Base-by-base conservation (phyloP, 1,140 invertebrate genomes). In the Temnothorax nylanderi region DNA sequence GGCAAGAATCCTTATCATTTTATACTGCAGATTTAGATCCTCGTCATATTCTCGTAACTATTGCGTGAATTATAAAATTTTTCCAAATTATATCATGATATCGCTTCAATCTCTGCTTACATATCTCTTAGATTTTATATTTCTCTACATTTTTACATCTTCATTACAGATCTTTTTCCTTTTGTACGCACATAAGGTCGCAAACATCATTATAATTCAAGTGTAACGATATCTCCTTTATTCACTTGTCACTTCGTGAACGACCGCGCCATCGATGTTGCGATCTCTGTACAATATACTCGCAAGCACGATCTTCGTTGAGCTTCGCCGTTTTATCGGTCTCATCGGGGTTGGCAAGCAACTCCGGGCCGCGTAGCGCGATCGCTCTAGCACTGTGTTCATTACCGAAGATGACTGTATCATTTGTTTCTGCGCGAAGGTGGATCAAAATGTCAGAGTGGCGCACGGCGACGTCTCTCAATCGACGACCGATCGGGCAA, bases 371-470 rank as follows among this genome's bases (percentile, higher is more conserved):
- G 32, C 64, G 60, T 78, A 65, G 47, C 60, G 18, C 74, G 18
- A 76, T 49, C 58, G 41, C 44, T 76, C 81, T 78, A 85, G 74
- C 37, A 56, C 60, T 65, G 74, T 78, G 87, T 65, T 86, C 85
- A 88, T 88, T 88, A 87, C 47, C 85, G 64, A 71, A 78, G 65
- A 87, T 88, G 87, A 88, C 87, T 85, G 74, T 85, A 89, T 88
- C 75, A 47, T 80, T 87, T 69, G 85, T 77, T 71, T 47, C 54
- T 65, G 26, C 64, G 77, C 58, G 32, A 77, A 41, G 60, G 21
- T 54, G 47, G 13, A 76, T 64, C 81, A 51, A 77, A 78, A 75
- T 34, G 82, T 85, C 82, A 64, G 60, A 44, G 58, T 54, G 56
- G 13, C 58, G 74, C 69, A n/a, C n/a, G 37, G 54, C 54, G 26